Conservation (phyloP, 1,140 invertebrate species). For the Lucilia sericata region DNA sequence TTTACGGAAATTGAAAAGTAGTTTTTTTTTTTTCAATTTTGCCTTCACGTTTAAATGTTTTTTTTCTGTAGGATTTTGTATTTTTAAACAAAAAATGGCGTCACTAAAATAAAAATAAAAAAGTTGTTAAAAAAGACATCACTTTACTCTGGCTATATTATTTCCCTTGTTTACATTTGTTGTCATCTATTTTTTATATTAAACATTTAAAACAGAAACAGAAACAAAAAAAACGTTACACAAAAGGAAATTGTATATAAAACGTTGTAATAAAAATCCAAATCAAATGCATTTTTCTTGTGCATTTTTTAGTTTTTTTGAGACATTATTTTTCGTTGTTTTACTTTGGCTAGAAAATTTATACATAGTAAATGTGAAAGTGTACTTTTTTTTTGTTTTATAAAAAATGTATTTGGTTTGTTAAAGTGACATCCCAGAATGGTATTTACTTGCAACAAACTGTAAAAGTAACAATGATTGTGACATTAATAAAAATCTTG, state of each 20-base stretch:
- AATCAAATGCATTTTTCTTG: conserved; percentile 17
- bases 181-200: conserved; percentile 23
- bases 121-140: too few relatives aligned
- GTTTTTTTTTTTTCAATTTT: conserved; percentile 23
- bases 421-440: conserved; percentile 16
- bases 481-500: conserved; percentile 3
- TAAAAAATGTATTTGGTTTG: conserved; percentile 17
- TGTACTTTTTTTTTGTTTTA: background rate
- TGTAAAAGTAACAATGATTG: background rate
- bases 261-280: background rate
- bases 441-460: background rate
- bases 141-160: background rate
- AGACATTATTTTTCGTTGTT: too few relatives aligned
- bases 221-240: background rate
- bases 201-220: conserved; percentile 29
- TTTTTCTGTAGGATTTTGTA: conserved; percentile 3
- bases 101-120: too few relatives aligned
- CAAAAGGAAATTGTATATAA: background rate
- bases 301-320: background rate
- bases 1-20: conserved; percentile 42
- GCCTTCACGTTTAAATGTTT: background rate
- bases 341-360: too few relatives aligned
- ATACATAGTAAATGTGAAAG: too few relatives aligned
- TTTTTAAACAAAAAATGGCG: background rate
- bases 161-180: conserved; percentile 21